Evolutionary conservation across 2,888 invertebrate genomes (phyloP).

Genomic region (Hoplodrina blanda): DNA sequence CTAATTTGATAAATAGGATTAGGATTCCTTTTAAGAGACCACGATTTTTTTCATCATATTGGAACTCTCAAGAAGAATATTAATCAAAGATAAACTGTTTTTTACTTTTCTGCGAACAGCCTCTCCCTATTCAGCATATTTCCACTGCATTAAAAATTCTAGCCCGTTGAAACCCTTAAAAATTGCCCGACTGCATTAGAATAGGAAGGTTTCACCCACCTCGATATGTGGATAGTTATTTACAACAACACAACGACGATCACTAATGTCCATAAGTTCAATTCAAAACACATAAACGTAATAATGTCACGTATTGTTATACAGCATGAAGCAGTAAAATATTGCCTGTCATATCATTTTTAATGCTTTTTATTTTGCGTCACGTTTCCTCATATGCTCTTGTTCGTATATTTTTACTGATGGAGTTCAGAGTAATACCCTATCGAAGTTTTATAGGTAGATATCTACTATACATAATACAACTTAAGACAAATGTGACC

Average conservation of each 20-base stretch:
- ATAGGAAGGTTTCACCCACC: too few species aligned
- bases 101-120: too few species aligned
- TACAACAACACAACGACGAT: not conserved
- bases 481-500: not conserved
- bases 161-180: too few species aligned
- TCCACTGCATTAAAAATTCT: too few species aligned
- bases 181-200: too few species aligned
- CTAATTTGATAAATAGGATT: too few species aligned
- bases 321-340: constrained; percentile 13
- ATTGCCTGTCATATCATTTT: constrained; percentile 1
- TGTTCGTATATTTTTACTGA: not conserved
- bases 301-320: constrained; percentile 23
- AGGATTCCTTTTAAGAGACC: too few species aligned
- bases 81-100: too few species aligned
- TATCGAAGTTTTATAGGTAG: not conserved
- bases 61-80: too few species aligned
- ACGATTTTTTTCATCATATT: too few species aligned
- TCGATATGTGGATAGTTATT: not conserved
- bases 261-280: not conserved
- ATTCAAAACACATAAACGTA: constrained; percentile 8
- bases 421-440: not conserved
- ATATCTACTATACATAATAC: not conserved
- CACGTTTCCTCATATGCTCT: constrained; percentile 1
- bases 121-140: too few species aligned
- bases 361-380: constrained; percentile 4